Conservation (phyloP, 2,113 vertebrate species). For the Nesoenas mayeri region DNA sequence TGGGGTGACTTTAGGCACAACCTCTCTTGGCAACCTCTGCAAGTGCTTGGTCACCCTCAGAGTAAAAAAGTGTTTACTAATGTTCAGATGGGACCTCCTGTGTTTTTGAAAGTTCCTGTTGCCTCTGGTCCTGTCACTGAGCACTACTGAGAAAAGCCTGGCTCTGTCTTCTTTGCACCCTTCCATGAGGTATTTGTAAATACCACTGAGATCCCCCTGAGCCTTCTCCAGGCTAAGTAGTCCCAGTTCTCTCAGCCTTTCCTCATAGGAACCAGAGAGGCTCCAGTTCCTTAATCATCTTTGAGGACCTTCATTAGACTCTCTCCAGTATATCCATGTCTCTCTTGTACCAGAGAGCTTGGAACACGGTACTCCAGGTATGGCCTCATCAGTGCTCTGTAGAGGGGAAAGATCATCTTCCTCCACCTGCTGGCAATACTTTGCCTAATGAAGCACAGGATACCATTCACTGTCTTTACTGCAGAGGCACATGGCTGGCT, state of each 20-base stretch:
- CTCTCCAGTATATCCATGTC: not conserved
- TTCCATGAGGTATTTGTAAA: not conserved
- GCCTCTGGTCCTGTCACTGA: not conserved
- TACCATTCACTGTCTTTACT: not conserved
- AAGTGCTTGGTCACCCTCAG: not conserved
- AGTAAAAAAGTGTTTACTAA: not conserved
- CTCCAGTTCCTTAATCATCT: not conserved
- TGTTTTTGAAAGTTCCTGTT: not conserved
- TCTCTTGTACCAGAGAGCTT: not conserved
- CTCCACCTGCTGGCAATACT: not conserved
- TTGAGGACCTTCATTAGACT: not conserved
- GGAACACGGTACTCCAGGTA: not conserved
- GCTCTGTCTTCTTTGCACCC: not conserved
- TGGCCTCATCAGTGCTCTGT: not conserved
- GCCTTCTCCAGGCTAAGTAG: not conserved
- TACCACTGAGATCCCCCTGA: not conserved
- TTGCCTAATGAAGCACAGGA: not conserved
- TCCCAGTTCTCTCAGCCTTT: not conserved
- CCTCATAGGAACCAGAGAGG: not conserved
- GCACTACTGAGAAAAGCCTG: not conserved
- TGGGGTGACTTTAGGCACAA: not conserved
- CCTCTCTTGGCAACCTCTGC: not conserved
- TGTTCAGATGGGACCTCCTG: not conserved
- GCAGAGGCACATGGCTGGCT: not conserved
- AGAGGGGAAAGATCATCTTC: not conserved